Percentiles rank a stretch among this genome's conserved stretches.
phyloP scores from a whole-genome alignment of 53 echinoderm and acorn worm genomes.

The Zoroaster sp. region DNA sequence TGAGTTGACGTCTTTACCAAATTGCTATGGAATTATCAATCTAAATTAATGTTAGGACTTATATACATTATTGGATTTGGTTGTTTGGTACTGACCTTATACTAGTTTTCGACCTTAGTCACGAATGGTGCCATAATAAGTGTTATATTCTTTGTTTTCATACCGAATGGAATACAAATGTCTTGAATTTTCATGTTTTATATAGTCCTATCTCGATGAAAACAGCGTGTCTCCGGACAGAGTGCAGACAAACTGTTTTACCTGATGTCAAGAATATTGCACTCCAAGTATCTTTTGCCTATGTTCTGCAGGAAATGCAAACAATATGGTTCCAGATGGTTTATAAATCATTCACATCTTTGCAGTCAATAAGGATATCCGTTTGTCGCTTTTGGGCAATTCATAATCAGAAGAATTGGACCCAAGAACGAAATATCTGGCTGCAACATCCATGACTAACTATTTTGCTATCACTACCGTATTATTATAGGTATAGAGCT shows the following conservation, averaged over 20 bases:
- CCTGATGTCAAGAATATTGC: slow-evolving; percentile 13
- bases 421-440: neutral
- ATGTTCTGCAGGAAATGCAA: neutral
- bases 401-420: neutral
- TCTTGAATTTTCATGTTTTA: neutral
- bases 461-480: neutral
- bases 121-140: neutral
- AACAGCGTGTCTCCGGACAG: slow-evolving; percentile 42
- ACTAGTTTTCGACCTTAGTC: neutral
- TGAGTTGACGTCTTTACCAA: no score
- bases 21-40: no score
- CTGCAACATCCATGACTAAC: neutral
- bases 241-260: slow-evolving; percentile 43
- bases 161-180: neutral
- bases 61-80: neutral
- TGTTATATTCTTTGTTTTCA: neutral
- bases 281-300: neutral
- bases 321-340: slow-evolving; percentile 6
- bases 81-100: neutral
- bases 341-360: neutral
- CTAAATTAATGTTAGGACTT: neutral
- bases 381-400: neutral
- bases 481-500: no score
- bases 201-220: no score
- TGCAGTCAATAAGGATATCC: slow-evolving; percentile 22